These are phyloP conservation scores for Prunella strophiata DNA, from an alignment of 2,797 vertebrate genomes.

Conservation along the genomic window DNA sequence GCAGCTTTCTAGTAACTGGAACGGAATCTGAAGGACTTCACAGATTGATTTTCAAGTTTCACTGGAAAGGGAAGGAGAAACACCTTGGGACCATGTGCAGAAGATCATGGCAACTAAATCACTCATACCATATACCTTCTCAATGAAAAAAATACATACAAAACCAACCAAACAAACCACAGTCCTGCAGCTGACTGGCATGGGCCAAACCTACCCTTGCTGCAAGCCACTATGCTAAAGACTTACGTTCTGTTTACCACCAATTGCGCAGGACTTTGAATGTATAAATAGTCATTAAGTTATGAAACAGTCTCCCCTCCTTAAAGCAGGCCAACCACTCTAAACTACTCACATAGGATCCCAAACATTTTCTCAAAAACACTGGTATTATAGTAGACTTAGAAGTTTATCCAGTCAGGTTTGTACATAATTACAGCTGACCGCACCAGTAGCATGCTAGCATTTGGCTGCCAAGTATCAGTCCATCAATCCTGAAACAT, in stretches of 20 bases:
- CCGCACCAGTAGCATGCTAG: neutral
- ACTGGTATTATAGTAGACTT: neutral
- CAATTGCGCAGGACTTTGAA: neutral
- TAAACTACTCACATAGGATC: neutral
- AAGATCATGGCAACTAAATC: neutral
- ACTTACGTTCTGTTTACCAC: constrained; percentile 9
- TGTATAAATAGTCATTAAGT: constrained; percentile 44
- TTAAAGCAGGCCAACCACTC: neutral
- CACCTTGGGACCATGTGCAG: fast-evolving
- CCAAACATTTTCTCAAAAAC: constrained; percentile 24
- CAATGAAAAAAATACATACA: neutral
- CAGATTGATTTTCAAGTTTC: neutral
- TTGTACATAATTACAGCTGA: neutral
- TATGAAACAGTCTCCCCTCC: constrained; percentile 22
- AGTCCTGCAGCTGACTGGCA: neutral
- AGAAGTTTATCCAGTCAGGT: neutral
- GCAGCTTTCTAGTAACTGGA: neutral
- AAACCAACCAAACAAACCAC: neutral
- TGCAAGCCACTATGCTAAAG: neutral
- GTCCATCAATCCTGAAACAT: neutral
- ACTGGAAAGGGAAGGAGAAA: neutral
- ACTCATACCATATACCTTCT: neutral
- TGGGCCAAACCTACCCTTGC: neutral
- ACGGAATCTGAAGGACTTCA: neutral
- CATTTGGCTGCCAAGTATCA: neutral